phyloP scores from a whole-genome alignment of 2,888 invertebrate species.

The Ectemnius continuus region DNA sequence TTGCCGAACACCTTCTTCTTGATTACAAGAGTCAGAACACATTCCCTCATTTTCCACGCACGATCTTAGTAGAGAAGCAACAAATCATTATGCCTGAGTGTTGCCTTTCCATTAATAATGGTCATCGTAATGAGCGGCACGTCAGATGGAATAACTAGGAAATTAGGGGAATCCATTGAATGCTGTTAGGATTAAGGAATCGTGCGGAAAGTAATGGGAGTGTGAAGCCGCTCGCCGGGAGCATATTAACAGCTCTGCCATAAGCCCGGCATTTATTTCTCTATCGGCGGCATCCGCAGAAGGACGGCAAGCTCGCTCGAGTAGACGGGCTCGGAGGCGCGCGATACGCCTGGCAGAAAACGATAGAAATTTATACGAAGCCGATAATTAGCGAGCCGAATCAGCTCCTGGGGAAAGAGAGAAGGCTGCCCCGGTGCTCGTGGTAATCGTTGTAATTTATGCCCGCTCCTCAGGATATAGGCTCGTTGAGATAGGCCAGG shows the following conservation, averaged over 20 bases:
- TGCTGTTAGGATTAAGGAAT: constrained; percentile 6
- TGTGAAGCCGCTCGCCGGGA: constrained; percentile 45
- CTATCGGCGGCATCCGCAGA: constrained; percentile 61
- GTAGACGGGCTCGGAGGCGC: neutral
- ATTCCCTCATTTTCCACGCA: no score
- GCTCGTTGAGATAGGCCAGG: constrained; percentile 65
- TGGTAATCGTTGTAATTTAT: constrained; percentile 75
- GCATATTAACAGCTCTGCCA: constrained; percentile 55
- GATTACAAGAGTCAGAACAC: no score
- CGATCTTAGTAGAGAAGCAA: no score
- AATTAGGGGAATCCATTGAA: no score
- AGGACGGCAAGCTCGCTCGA: constrained; percentile 17
- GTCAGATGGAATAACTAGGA: no score
- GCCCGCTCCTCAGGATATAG: constrained; percentile 66
- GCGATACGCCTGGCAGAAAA: constrained; percentile 47
- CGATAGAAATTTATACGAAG: constrained; percentile 68
- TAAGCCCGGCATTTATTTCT: constrained; percentile 63
- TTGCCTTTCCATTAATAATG: no score
- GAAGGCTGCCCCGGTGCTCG: constrained; percentile 43
- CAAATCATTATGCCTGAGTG: no score
- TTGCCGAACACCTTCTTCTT: constrained; percentile 27
- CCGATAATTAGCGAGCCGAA: constrained; percentile 71
- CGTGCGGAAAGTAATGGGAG: constrained; percentile 29
- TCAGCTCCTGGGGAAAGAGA: constrained; percentile 42
- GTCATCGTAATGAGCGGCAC: no score